Evolutionary conservation across 1,140 invertebrate species (phyloP), one percentile per base, ranked within the genome.

Genomic region (Papilio helenus): DNA sequence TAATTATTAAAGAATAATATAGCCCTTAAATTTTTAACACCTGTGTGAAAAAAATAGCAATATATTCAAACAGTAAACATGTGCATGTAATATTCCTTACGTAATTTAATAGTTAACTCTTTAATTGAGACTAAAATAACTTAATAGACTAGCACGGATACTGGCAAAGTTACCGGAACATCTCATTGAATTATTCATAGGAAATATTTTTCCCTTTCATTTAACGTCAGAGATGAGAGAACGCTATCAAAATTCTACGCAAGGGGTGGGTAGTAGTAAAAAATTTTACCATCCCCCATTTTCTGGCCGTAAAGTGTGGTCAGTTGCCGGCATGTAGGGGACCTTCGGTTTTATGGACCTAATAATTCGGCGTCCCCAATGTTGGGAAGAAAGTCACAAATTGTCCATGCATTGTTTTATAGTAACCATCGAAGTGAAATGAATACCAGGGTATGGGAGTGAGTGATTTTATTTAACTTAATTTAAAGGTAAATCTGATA

Each of bases 291-390:
- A 80, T 85, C 83, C 82, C 76, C 85, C 84, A 88, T 87, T 85
- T 87, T 85, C 78, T 82, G 79, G 85, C 85, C 65, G 82, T 84
- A 89, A 89, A 89, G 80, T 85, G 85, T 87, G 87, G 87, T 89
- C 86, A 87, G 86, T 84, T 80, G 79, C 79, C 55, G 76, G 18
- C 76, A 20, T 42, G 42, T 79, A 73, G 81, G 79, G 83, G 82
- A 81, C 79, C 79, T 85, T 81, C 79, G 72, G 79, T 82, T 89
- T 89, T 89, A 89, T 87, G 79, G 82, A 29, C 20, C 83, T 81
- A 86, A 87, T 89, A 89, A 87, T 82, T 81, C 76, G 82, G 82
- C 73, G 82, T 80, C 85, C 82, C 86, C 72, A 65, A 46, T 29
- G 72, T 79, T 46, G 79, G 73, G 29, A 77, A 77, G 76, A 77